These are phyloP conservation scores for Drosophila nebulosa DNA, from an alignment of 1,140 invertebrate species.

Conservation along the genomic window DNA sequence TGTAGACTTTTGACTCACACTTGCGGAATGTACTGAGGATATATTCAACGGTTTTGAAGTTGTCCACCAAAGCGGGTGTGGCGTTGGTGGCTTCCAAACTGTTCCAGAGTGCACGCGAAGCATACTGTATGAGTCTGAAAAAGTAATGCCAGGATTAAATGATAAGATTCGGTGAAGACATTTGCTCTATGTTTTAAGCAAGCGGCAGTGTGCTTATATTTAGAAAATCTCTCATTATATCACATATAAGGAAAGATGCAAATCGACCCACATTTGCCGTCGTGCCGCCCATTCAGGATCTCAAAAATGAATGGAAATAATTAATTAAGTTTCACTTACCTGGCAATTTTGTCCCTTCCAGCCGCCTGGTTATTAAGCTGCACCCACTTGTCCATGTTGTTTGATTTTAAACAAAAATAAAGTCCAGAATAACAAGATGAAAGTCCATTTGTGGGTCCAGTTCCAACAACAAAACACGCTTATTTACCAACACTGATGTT, in stretches of 20 bases:
- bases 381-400: constrained; percentile 83
- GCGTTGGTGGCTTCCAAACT: constrained; percentile 82
- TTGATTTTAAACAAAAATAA: constrained; percentile 37
- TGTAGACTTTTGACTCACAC: constrained; percentile 82
- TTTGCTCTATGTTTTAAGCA: neutral
- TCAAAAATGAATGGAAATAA: neutral
- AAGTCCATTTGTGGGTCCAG: constrained; percentile 1
- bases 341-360: constrained; percentile 85
- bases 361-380: constrained; percentile 84
- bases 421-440: constrained; percentile 26
- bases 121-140: constrained; percentile 84
- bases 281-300: neutral
- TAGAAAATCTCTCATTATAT: neutral
- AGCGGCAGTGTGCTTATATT: neutral
- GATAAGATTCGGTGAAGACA: neutral
- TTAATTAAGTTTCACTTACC: constrained; percentile 73
- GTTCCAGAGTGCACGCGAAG: constrained; percentile 86
- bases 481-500: neutral
- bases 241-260: neutral
- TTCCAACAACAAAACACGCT: neutral
- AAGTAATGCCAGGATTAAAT: neutral
- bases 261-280: neutral
- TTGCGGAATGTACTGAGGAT: constrained; percentile 88
- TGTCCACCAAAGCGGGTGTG: constrained; percentile 83
- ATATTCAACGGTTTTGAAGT: constrained; percentile 86